Base-by-base conservation (phyloP, 2,888 invertebrate genomes). In the Leucania comma region DNA sequence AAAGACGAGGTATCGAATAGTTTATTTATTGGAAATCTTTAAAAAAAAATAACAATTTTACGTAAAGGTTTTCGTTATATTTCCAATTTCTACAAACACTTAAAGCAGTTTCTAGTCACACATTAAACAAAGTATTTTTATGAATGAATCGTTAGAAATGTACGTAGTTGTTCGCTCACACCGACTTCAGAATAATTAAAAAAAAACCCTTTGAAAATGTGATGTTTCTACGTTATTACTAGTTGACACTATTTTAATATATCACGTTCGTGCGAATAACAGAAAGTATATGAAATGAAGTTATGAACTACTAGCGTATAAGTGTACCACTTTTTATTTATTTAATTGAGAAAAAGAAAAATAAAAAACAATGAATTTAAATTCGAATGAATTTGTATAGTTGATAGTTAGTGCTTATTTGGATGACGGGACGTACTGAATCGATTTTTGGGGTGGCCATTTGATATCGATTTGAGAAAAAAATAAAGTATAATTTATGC, bases 221-320 rank as follows among this genome's bases (percentile, higher is more conserved):
- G 94, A 94, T 95, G 90, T 93, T 91, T 92, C 89, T 91, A 90
- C 84, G 87, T 89, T 88, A 88, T 87, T 84, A 88, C 89, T 92
- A 92, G 91, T 91, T 92, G 90, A 93, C 91, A 93, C 93, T 94
- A 93, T 93, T 94, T 93, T 94, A 93, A 90, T 93, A 91, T 90
- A 91, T 90, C 91, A 91, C 90, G 87, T 91, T 92, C 92, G 92
- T 80, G 42, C 92, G 90, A 90, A 79, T 88, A 87, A 89, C 87
- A 86, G 86, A 85, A 87, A 85, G 68, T 87, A 88, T 90, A 89
- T 89, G 83, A 90, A 92, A 93, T 93, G 91, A 94, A 92, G 93
- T 95, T 93, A 89, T 90, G 83, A 93, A 93, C 93, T 94, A 91
- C 89, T 93, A 93, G 92, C 80, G 82, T 91, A 71, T 94, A 94